Conservation (phyloP, 2,888 invertebrate genomes). For the Beris morrisii region DNA sequence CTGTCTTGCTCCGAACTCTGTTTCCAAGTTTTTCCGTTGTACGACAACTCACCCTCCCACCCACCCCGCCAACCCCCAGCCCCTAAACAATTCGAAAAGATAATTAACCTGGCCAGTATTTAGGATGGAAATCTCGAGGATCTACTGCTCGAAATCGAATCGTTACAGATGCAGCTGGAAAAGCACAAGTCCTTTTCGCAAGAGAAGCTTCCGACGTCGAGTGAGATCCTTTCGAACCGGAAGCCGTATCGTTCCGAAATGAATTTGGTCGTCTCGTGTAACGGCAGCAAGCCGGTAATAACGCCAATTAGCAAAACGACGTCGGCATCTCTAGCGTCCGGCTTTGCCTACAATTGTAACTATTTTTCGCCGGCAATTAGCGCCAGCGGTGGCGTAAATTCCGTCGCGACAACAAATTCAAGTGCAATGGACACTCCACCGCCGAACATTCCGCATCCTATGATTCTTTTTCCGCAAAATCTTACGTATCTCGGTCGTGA, state of each 20-base stretch:
- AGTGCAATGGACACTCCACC: constrained; percentile 41
- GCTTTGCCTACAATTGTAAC: constrained; percentile 12
- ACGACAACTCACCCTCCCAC: too few species aligned
- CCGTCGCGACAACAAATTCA: not conserved
- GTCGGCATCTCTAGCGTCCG: constrained; percentile 33
- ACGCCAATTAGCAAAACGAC: constrained; percentile 40
- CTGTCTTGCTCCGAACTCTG: too few species aligned
- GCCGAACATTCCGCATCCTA: constrained; percentile 53
- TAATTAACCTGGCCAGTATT: constrained; percentile 45
- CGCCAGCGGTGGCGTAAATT: too few species aligned
- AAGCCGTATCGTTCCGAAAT: constrained; percentile 57
- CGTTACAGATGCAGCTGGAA: constrained; percentile 53
- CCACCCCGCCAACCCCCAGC: too few species aligned
- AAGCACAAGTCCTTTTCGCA: constrained; percentile 45
- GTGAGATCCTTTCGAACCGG: constrained; percentile 38
- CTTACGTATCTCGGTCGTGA: constrained; percentile 54
- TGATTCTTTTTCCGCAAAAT: constrained; percentile 55
- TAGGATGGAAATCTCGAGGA: constrained; percentile 68
- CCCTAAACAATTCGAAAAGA: constrained; percentile 37
- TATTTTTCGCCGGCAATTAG: not conserved
- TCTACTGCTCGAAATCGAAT: constrained; percentile 68
- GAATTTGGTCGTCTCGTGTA: constrained; percentile 53
- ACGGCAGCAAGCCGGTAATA: constrained; percentile 48
- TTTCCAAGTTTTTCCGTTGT: too few species aligned
- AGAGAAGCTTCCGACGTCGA: constrained; percentile 28